Base-by-base conservation (phyloP, 2,888 invertebrate species). In the Tanypteryx hageni region DNA sequence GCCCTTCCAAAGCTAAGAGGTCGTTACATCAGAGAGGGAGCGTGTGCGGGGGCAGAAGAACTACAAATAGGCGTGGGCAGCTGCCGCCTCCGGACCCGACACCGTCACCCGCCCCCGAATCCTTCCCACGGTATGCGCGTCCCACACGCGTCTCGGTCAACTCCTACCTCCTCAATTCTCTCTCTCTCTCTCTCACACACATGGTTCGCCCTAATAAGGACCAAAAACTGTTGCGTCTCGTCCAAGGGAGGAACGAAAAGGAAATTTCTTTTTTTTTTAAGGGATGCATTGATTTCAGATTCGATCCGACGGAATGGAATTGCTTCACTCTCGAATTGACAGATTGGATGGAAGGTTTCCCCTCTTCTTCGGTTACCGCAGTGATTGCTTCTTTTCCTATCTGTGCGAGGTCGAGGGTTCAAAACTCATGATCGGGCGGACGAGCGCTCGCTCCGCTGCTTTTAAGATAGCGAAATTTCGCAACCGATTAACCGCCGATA, bases 51-150 rank as follows among this genome's bases (percentile, higher is more conserved):
- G 44, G 56, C 16, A 64, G 64, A 64, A n/a, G 84, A 89, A 64
- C 22, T 22, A 64, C 44, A 89, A 27, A 64, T 44, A 44, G 89
- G 64, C 89, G 89, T 89, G 89, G 89, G 89, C 89, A 64, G 64
- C 86, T 86, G 59, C 27, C 13, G 84, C 11, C 84, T 44, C 22
- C 76, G 16, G 22, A 64, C 16, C 18, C 18, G 64, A 64, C 22
- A 16, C 22, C n/a, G 76, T 22, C n/a, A 76, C 76, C 5, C 44
- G 22, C 64, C 68, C 22, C 68, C 44, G 5, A 44, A 44, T 44
- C n/a, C 76, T 76, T 76, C 76, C 76, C 76, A 76, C 76, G n/a
- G 27, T 22, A 27, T 22, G 22, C 7, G 64, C 44, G 76, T 11
- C 76, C 76, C 76, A 76, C 76, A 27, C 76, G 76, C 10, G 22